phyloP scores from a whole-genome alignment of 1,140 invertebrate genomes.

The Luehdorfia chinensis region DNA sequence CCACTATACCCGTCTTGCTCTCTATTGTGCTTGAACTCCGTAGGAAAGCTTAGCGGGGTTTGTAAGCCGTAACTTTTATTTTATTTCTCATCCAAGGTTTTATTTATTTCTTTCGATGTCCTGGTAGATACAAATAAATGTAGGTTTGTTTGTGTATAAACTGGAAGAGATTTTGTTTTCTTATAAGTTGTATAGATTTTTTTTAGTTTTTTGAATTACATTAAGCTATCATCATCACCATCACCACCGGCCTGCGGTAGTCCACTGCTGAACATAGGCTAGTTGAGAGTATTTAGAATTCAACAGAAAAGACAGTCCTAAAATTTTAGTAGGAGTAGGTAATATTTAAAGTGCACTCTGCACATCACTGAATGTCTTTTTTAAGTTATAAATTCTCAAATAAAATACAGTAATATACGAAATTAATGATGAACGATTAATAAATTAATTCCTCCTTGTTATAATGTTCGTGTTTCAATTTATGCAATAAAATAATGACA shows the following conservation, averaged over 20 bases:
- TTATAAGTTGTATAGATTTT: not conserved
- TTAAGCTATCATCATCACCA: no score
- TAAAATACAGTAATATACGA: no score
- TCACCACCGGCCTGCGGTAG: no score
- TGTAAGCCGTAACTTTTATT: conserved; percentile 43
- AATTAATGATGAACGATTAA: no score
- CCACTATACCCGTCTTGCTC: conserved; percentile 38
- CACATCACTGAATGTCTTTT: not conserved
- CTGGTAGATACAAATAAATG: conserved; percentile 53
- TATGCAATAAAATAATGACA: conserved; percentile 3
- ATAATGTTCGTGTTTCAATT: no score
- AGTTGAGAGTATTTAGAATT: no score
- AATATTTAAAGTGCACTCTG: no score
- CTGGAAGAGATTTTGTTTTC: not conserved
- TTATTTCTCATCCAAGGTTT: conserved; percentile 50
- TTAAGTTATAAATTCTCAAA: not conserved
- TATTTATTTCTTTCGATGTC: conserved; percentile 63
- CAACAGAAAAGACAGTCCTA: no score
- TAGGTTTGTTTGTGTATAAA: conserved; percentile 29
- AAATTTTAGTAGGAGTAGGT: no score
- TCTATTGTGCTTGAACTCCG: conserved; percentile 49
- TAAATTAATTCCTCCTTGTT: no score
- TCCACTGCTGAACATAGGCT: no score
- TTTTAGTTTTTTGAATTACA: not conserved
- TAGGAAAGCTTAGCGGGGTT: conserved; percentile 55